Conservation (phyloP, 2,888 invertebrate species). For the Sinotaia quadrata region DNA sequence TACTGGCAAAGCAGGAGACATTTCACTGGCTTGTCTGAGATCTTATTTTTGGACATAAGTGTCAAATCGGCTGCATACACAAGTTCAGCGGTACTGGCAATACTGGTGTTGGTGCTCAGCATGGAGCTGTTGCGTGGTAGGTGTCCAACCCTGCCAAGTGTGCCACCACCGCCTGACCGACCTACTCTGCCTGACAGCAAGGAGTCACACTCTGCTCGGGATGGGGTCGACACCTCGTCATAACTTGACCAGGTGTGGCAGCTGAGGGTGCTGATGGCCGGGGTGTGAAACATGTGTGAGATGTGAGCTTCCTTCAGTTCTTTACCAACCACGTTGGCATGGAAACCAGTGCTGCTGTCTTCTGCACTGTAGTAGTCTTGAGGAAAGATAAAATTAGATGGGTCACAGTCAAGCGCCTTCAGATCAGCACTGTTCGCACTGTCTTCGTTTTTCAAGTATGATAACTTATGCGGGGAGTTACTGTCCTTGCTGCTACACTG, state of each 20-base stretch:
- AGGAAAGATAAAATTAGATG: constrained; percentile 24
- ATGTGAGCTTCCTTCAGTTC: constrained; percentile 7
- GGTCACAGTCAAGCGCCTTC: constrained; percentile 16
- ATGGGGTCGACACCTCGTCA: constrained; percentile 44
- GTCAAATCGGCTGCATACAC: constrained; percentile 68
- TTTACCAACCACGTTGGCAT: not conserved
- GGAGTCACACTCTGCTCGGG: not conserved
- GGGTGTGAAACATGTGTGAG: constrained; percentile 32
- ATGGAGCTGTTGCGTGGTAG: constrained; percentile 33
- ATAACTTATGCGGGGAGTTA: not conserved
- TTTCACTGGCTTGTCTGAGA: constrained; percentile 74
- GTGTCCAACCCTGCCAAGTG: constrained; percentile 9
- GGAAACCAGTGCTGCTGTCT: not conserved
- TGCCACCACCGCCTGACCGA: not conserved
- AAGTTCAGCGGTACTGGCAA: constrained; percentile 48
- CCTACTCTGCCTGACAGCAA: not conserved
- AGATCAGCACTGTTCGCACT: not conserved
- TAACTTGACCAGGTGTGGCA: constrained; percentile 62
- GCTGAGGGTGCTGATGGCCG: constrained; percentile 32
- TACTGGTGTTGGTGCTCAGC: constrained; percentile 35
- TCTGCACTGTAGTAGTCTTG: not conserved
- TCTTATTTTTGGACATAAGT: constrained; percentile 74
- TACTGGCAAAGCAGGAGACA: constrained; percentile 70
- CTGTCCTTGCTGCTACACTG: not conserved
- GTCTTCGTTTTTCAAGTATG: not conserved